A percentile compares a stretch with the other conserved stretches of the same genome.
These are phyloP conservation scores for Bujurquina vittata DNA, from an alignment of 2,113 vertebrate species.

Conservation along the genomic window DNA sequence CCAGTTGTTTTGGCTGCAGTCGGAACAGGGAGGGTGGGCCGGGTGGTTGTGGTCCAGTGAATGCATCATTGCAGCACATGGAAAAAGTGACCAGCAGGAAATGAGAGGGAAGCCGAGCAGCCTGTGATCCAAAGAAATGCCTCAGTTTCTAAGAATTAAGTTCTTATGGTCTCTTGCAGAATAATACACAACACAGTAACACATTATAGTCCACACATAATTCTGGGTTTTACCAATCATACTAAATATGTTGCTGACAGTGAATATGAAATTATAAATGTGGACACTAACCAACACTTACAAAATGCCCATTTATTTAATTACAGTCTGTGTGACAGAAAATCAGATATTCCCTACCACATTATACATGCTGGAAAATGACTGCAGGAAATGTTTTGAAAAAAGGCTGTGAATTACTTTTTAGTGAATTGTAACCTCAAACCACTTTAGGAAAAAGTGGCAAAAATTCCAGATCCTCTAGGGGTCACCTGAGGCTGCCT, in stretches of 20 bases:
- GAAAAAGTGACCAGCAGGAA: slow-evolving; percentile 62
- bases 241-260: neutral
- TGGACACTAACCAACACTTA: neutral
- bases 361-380: neutral
- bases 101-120: neutral
- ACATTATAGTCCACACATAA: neutral
- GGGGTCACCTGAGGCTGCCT: too few species aligned
- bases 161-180: neutral
- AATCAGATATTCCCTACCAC: neutral
- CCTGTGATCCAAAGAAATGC: slow-evolving; percentile 20
- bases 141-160: slow-evolving; percentile 3
- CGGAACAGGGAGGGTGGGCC: neutral
- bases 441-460: too few species aligned
- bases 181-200: neutral
- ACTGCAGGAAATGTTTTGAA: neutral
- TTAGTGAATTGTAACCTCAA: too few species aligned
- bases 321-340: neutral
- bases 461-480: too few species aligned
- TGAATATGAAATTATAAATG: neutral
- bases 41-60: neutral
- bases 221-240: neutral
- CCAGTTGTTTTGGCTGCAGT: neutral
- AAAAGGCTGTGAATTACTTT: too few species aligned
- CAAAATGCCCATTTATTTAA: neutral
- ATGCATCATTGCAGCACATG: slow-evolving; percentile 4